Base-by-base conservation (phyloP, 37 sponge, comb jelly and placozoan genomes). In the Beroe ovata region DNA sequence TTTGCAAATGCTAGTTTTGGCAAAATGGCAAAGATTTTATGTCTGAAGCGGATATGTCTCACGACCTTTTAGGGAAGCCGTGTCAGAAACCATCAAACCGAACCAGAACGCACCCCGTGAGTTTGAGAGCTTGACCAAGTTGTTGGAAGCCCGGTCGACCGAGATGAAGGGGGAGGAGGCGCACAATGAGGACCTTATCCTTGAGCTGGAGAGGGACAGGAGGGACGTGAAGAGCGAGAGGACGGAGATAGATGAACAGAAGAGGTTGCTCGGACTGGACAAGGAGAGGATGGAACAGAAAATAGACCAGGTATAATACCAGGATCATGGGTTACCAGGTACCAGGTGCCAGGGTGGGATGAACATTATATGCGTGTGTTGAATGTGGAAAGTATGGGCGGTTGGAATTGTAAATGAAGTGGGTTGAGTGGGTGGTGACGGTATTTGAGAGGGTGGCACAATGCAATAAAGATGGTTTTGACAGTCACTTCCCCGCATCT, bases 241-340 rank as follows among this genome's bases (percentile, higher is more conserved):
- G 54, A 8, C 25, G 2, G 54, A 33, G 26, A n/a, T 42, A 11
- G 84, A 77, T 0, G 84, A 77, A 36, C 84, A 77, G 54, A 77
- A 25, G 54, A 77, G 84, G 54, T 40, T 77, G 47, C 54, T 77
- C 11, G 84, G 36, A n/a, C 16, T 32, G 16, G 84, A 77, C 25
- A 77, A 77, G 28, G 84, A 77, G 54, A 77, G 33, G 84, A 16
- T 77, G 84, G 84, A 77, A 23, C 54, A 77, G 84, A 77, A 77
- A 25, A 77, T 77, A 36, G 84, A 77, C 54, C 54, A 47, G 54
- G 54, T 47, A 47, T 11, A n/a, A n/a, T n/a, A n/a, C n/a, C n/a
- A n/a, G n/a, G n/a, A n/a, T n/a, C n/a, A n/a, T n/a, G n/a, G n/a
- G n/a, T n/a, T n/a, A n/a, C n/a, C n/a, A n/a, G n/a, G n/a, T n/a